Evolutionary conservation across 2,797 vertebrate species (phyloP).

Genomic region (Adelosebastes latens): DNA sequence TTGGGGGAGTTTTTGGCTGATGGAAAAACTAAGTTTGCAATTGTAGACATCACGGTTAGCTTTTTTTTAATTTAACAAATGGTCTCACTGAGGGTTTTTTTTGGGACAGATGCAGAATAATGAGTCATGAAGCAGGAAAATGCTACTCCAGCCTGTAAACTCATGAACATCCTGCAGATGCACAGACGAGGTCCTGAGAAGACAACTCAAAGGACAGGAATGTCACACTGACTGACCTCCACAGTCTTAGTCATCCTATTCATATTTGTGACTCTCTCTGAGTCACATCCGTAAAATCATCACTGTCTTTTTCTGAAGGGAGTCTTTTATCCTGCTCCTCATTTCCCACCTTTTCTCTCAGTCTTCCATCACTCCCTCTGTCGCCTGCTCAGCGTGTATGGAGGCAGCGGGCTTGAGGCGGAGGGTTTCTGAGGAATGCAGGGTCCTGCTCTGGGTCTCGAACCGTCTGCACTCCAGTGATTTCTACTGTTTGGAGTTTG

Average conservation of each 20-base stretch:
- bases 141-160: slow-evolving; percentile 26
- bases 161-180: slow-evolving; percentile 70
- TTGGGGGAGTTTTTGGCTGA: background rate
- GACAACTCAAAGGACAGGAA: slow-evolving; percentile 62
- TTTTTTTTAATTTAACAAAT: background rate
- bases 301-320: background rate
- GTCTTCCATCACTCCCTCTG: background rate
- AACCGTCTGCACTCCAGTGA: slow-evolving; percentile 72
- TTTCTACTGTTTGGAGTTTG: slow-evolving; percentile 76
- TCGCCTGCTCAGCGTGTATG: background rate
- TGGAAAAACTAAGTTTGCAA: background rate
- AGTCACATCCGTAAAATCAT: slow-evolving; percentile 32
- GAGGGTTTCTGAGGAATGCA: slow-evolving; percentile 70
- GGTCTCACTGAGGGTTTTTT: background rate
- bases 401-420: slow-evolving; percentile 29
- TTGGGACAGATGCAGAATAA: slow-evolving; percentile 1
- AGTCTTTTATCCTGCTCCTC: background rate
- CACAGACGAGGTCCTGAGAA: slow-evolving; percentile 69
- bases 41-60: background rate
- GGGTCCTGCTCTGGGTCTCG: slow-evolving; percentile 69
- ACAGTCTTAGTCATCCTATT: slow-evolving; percentile 53
- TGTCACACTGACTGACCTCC: slow-evolving; percentile 59
- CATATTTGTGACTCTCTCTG: slow-evolving; percentile 4
- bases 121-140: slow-evolving; percentile 69
- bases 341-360: slow-evolving; percentile 24